phyloP scores from a whole-genome alignment of 2,888 invertebrate species.

The Molorchus minor region DNA sequence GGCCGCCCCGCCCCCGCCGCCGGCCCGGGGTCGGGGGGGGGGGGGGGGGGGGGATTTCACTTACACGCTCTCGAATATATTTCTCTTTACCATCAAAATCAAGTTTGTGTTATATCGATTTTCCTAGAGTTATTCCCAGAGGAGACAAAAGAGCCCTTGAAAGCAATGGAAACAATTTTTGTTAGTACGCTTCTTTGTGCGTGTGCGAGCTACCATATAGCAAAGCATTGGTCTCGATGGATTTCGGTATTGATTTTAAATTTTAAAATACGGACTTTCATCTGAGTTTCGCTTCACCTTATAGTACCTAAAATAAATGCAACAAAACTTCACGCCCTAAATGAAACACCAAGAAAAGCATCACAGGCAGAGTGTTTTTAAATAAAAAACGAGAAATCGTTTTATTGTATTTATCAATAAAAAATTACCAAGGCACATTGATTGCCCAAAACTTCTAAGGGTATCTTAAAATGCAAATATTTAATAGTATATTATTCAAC shows the following conservation, averaged over 20 bases:
- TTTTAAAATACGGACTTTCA: slow-evolving; percentile 15
- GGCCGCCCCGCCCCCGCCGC: not conserved
- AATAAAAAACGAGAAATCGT: not conserved
- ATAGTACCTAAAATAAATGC: slow-evolving; percentile 12
- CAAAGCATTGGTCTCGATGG: slow-evolving; percentile 5
- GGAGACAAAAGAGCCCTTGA: slow-evolving; percentile 16
- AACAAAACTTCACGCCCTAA: not conserved
- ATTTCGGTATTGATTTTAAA: slow-evolving; percentile 20
- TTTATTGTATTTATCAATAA: not conserved
- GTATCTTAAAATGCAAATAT: too few relatives aligned
- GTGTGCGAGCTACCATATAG: not conserved
- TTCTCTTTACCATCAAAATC: not conserved
- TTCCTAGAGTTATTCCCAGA: slow-evolving; percentile 18
- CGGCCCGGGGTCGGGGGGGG: not conserved
- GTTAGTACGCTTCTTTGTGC: slow-evolving; percentile 7
- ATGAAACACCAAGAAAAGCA: not conserved
- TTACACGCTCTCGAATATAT: not conserved
- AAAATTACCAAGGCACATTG: not conserved
- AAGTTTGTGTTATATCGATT: slow-evolving; percentile 10
- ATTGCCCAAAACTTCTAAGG: too few relatives aligned
- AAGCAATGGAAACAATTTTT: slow-evolving; percentile 19
- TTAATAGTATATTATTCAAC: too few relatives aligned
- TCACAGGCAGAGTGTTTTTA: not conserved
- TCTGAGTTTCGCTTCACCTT: slow-evolving; percentile 17
- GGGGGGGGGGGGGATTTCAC: too few relatives aligned